These are phyloP conservation scores for Saturnia pavonia DNA, from an alignment of 2,888 invertebrate genomes.

Conservation along the genomic window DNA sequence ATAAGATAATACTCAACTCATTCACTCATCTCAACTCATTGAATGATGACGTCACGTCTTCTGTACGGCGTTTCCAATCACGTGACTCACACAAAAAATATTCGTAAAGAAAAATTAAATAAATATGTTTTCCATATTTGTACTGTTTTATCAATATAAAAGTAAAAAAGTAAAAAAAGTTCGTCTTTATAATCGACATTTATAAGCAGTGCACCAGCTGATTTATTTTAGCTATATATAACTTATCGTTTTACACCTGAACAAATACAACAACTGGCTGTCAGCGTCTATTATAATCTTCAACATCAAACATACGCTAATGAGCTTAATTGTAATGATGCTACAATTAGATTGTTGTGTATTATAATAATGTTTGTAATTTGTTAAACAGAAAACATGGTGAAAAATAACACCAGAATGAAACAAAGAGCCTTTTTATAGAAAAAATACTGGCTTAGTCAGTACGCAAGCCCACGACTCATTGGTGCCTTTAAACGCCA, in stretches of 20 bases:
- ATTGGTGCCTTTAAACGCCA: neutral
- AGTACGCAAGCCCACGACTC: neutral
- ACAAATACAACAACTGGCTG: neutral
- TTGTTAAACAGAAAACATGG: neutral
- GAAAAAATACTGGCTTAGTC: neutral
- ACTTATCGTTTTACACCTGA: slow-evolving; percentile 1
- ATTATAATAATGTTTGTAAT: neutral
- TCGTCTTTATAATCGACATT: neutral
- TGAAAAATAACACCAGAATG: neutral
- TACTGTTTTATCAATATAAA: too few species aligned
- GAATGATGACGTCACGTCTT: too few species aligned
- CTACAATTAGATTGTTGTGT: neutral
- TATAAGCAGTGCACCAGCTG: neutral
- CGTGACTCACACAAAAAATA: too few species aligned
- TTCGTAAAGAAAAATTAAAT: too few species aligned
- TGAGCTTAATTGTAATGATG: neutral
- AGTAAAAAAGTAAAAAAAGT: neutral
- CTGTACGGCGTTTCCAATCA: too few species aligned
- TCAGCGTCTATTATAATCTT: neutral
- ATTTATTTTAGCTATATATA: neutral
- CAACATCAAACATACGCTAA: neutral
- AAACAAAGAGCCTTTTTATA: neutral
- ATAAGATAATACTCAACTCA: too few species aligned
- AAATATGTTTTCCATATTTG: too few species aligned
- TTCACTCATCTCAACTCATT: too few species aligned